Conservation (phyloP, 1,140 invertebrate genomes). For the Pseudomyrmex gracilis region DNA sequence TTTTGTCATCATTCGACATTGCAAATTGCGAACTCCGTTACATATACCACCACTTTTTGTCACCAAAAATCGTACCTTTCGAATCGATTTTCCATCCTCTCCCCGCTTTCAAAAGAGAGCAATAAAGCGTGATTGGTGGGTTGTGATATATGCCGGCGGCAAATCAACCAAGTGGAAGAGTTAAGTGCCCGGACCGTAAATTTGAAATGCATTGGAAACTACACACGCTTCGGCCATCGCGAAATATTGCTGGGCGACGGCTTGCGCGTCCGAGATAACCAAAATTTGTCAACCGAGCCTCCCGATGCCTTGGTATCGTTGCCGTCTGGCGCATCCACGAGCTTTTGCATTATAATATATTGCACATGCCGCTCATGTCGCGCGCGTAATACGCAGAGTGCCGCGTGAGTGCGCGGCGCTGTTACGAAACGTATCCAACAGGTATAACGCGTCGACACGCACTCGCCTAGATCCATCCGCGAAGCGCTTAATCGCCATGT, state of each 20-base stretch:
- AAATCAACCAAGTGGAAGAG: conserved; percentile 8
- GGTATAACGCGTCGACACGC: conserved; percentile 15
- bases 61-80: neutral
- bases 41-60: too few species aligned
- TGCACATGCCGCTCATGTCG: conserved; percentile 11
- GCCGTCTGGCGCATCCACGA: conserved; percentile 33
- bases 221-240: neutral
- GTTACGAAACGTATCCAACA: conserved; percentile 44
- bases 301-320: conserved; percentile 5
- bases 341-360: conserved; percentile 40
- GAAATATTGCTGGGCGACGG: conserved; percentile 8
- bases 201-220: conserved; percentile 47
- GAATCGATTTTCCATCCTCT: neutral
- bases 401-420: neutral
- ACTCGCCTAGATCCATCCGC: neutral
- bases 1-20: neutral
- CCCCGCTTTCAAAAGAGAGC: neutral
- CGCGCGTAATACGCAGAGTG: conserved; percentile 21
- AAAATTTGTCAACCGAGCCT: conserved; percentile 50
- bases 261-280: conserved; percentile 47
- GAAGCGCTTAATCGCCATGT: conserved; percentile 31
- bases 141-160: neutral
- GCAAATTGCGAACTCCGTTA: neutral
- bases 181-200: conserved; percentile 1
- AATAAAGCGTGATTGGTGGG: neutral